Percentiles rank a stretch among this genome's conserved stretches.
These are phyloP conservation scores for Ctenicera cuprea DNA, from an alignment of 2,888 invertebrate genomes.

Conservation along the genomic window DNA sequence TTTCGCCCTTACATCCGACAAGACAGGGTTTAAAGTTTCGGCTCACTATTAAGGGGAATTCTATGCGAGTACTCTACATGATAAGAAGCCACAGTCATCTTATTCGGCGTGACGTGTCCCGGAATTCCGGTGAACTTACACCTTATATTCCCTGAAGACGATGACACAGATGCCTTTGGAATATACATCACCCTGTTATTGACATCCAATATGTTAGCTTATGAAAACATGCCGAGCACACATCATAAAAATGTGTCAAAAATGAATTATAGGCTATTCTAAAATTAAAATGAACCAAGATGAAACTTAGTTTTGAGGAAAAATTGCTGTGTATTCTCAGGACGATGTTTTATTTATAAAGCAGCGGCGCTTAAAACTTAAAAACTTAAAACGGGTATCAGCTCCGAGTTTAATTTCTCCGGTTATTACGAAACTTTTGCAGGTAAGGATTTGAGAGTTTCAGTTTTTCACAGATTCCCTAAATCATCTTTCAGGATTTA, in stretches of 20 bases:
- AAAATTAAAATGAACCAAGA: slow-evolving; percentile 41
- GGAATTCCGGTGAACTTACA: slow-evolving; percentile 40
- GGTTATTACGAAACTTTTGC: slow-evolving; percentile 30
- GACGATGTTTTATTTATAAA: slow-evolving; percentile 31
- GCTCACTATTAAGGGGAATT: slow-evolving; percentile 7
- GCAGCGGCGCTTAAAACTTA: slow-evolving; percentile 25
- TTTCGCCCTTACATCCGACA: slow-evolving; percentile 1
- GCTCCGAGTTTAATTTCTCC: slow-evolving; percentile 26
- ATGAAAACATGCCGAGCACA: slow-evolving; percentile 44
- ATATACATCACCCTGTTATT: slow-evolving; percentile 46
- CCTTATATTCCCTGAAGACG: slow-evolving; percentile 43
- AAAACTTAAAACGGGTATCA: slow-evolving; percentile 27
- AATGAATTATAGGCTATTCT: slow-evolving; percentile 41
- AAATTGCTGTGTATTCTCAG: slow-evolving; percentile 25
- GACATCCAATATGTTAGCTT: slow-evolving; percentile 47
- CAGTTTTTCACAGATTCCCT: slow-evolving; percentile 30
- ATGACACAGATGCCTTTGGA: slow-evolving; percentile 41
- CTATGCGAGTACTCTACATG: slow-evolving; percentile 12
- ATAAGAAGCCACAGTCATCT: slow-evolving; percentile 30
- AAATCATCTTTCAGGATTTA: slow-evolving; percentile 32
- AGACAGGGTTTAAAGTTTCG: slow-evolving; percentile 16
- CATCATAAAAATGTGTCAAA: slow-evolving; percentile 47
- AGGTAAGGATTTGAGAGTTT: slow-evolving; percentile 24
- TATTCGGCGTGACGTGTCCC: slow-evolving; percentile 39
- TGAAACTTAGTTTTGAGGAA: slow-evolving; percentile 31